Base-by-base conservation (phyloP, 2,113 vertebrate genomes). In the Xiphophorus maculatus region DNA sequence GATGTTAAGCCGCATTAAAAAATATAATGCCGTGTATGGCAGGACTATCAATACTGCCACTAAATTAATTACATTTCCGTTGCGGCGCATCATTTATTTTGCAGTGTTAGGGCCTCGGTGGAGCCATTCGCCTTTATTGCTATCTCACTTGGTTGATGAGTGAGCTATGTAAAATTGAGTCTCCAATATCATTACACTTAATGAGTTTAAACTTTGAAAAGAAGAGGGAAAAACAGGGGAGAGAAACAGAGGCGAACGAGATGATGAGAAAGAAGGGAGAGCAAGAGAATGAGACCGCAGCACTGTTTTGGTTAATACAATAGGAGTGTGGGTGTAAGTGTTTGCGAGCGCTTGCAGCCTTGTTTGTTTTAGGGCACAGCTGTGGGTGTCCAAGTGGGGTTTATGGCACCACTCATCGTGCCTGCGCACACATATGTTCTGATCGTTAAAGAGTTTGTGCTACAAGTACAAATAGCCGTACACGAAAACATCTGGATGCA, bases 11-110 rank as follows among this genome's bases (percentile, higher is more conserved):
- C 95, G 96, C 96, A 97, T 97, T 97, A 97, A 97, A 97, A 94
- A 96, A 98, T 97, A 97, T 94, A 97, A 96, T 95, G 94, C 95
- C 91, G 92, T 95, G 96, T 96, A 97, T 97, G 96, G 96, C 96
- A 96, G 95, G 96, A 97, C 97, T 97, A 98, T 98, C 98, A 99
- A 99, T 98, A 98, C 95, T 96, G 96, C 95, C 96, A 95, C 96
- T 97, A 98, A 99, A 99, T 99, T 98, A 99, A 99, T 99, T 98
- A 98, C 96, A 97, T 98, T 97, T 97, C 96, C 96, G 96, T 97
- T 96, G 96, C 96, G 95, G 96, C 95, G 96, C 96, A 97, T 98
- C 96, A 98, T 99, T 98, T 98, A 98, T 99, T 98, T 96, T 93
- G 94, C 94, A 94, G 95, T 93, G 95, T 94, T 96, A 96, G 94